Conservation (phyloP, 2,888 invertebrate species). For the Drosophila pseudotalamancana region DNA sequence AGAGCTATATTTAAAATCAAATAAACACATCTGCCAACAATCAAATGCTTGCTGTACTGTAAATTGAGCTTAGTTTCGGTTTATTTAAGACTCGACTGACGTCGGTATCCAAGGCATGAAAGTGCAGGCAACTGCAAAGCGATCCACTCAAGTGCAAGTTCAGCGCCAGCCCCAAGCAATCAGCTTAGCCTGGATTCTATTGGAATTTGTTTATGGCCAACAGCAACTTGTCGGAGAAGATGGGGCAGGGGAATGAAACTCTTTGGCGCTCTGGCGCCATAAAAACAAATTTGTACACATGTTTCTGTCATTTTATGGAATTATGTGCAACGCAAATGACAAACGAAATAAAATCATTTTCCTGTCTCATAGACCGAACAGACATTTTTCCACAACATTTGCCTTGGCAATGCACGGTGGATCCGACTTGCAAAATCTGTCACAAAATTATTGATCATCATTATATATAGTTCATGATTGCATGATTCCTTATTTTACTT, state of each 20-base stretch:
- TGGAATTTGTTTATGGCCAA: constrained; percentile 78
- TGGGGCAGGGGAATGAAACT: constrained; percentile 8
- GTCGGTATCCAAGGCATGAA: constrained; percentile 42
- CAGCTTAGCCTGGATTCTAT: constrained; percentile 65
- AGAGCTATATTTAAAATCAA: constrained; percentile 78
- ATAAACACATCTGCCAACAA: constrained; percentile 77
- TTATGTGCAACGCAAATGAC: constrained; percentile 70
- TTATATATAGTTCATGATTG: background rate
- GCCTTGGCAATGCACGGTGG: constrained; percentile 36
- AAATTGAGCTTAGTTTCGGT: constrained; percentile 76
- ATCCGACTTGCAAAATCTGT: background rate
- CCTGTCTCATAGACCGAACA: constrained; percentile 44
- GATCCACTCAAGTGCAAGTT: constrained; percentile 60
- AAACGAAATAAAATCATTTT: constrained; percentile 76
- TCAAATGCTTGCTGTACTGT: constrained; percentile 77
- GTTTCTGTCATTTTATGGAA: constrained; percentile 80
- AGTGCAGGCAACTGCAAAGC: constrained; percentile 58
- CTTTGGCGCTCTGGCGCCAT: constrained; percentile 48
- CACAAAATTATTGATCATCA: constrained; percentile 4
- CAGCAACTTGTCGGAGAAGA: constrained; percentile 45
- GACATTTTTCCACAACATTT: constrained; percentile 56
- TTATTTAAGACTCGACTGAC: constrained; percentile 61
- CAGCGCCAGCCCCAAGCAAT: constrained; percentile 57
- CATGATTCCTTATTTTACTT: no score
- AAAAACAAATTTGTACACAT: constrained; percentile 77